Evolutionary conservation across 2,888 invertebrate species (phyloP).

Genomic region (Spodoptera picta): DNA sequence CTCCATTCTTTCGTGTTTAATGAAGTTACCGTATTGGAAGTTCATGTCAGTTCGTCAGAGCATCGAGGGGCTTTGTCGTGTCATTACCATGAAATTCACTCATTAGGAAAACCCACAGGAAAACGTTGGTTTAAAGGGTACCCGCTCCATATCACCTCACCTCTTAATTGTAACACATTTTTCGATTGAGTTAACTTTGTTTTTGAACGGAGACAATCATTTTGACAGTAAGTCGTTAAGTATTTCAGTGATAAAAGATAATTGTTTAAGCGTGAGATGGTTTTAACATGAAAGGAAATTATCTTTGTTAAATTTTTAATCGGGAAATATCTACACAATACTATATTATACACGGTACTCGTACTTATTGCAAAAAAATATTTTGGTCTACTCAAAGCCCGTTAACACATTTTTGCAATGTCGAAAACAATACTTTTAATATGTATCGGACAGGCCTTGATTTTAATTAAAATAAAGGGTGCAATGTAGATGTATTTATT

Average conservation of each 20-base stretch:
- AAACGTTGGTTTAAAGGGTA: conserved; percentile 71
- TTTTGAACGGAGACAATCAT: conserved; percentile 49
- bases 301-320: not conserved
- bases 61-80: conserved; percentile 60
- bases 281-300: conserved; percentile 18
- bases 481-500: conserved; percentile 50
- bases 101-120: conserved; percentile 77
- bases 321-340: no score
- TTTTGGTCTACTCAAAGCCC: no score
- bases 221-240: conserved; percentile 43
- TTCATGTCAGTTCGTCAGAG: conserved; percentile 66
- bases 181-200: conserved; percentile 63
- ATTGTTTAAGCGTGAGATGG: conserved; percentile 27
- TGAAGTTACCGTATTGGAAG: conserved; percentile 78
- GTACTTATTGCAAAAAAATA: no score
- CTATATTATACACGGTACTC: no score
- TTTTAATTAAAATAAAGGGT: conserved; percentile 51
- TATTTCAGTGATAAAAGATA: conserved; percentile 27
- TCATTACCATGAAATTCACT: conserved; percentile 75
- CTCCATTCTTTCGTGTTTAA: conserved; percentile 53
- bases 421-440: conserved; percentile 31
- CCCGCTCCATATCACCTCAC: conserved; percentile 68
- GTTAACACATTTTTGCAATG: not conserved
- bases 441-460: conserved; percentile 27
- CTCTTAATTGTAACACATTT: conserved; percentile 69